Evolutionary conservation across 2,113 vertebrate species (phyloP).

Genomic region (Carollia perspicillata): DNA sequence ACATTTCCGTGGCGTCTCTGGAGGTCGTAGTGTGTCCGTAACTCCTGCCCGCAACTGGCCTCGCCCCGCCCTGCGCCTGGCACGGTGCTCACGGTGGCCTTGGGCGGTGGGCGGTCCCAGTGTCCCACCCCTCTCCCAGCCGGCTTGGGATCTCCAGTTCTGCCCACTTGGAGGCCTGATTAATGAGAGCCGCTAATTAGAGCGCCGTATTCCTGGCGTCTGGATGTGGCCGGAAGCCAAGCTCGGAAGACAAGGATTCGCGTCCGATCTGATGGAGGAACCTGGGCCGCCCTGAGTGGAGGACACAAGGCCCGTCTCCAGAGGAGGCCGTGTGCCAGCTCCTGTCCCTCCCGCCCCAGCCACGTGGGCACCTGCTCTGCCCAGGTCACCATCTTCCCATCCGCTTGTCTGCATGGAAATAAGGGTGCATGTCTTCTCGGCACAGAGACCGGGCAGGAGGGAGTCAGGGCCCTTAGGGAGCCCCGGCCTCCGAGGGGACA

Average conservation of each 20-base stretch:
- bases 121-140: neutral
- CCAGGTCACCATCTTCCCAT: accelerated
- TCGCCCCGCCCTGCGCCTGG: neutral
- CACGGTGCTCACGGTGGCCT: accelerated
- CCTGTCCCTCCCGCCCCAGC: neutral
- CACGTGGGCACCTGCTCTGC: accelerated
- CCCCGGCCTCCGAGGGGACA: accelerated
- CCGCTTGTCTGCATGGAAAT: accelerated
- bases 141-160: neutral
- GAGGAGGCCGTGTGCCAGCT: neutral
- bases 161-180: constrained; percentile 41
- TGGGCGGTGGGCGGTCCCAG: neutral
- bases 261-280: neutral
- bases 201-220: neutral
- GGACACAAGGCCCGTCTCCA: neutral
- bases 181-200: constrained; percentile 12
- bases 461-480: no score
- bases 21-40: neutral
- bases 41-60: neutral
- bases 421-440: neutral
- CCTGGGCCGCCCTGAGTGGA: neutral
- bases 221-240: constrained; percentile 29
- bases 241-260: neutral
- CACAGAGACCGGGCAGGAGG: accelerated
- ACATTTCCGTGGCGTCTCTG: neutral